These are phyloP conservation scores for Odontesthes bonariensis DNA, from an alignment of 2,113 vertebrate genomes.

Conservation along the genomic window DNA sequence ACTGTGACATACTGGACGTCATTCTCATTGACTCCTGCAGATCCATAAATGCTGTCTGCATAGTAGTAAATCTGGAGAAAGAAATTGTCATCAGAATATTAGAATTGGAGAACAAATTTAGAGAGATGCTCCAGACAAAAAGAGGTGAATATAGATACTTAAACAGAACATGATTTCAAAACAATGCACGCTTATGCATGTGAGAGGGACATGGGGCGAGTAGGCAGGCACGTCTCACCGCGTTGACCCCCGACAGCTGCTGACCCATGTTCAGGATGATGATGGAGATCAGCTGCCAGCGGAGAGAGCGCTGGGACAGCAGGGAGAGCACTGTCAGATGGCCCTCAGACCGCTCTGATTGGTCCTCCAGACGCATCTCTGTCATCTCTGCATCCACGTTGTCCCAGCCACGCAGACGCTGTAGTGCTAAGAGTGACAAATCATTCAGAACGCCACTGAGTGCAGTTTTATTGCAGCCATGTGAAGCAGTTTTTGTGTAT, in stretches of 20 bases:
- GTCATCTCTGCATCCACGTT: slow-evolving; percentile 85
- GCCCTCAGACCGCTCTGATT: slow-evolving; percentile 85
- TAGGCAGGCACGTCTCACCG: slow-evolving; percentile 69
- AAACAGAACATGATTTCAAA: neutral
- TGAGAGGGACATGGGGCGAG: neutral
- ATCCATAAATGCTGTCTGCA: slow-evolving; percentile 88
- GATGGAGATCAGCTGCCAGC: slow-evolving; percentile 92
- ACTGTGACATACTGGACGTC: slow-evolving; percentile 90
- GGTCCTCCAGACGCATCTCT: slow-evolving; percentile 89
- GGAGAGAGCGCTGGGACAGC: slow-evolving; percentile 83
- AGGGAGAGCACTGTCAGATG: slow-evolving; percentile 85
- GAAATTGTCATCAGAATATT: neutral
- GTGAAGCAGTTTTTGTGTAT: neutral
- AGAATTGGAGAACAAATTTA: neutral
- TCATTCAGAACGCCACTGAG: rapidly evolving
- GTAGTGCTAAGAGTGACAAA: slow-evolving; percentile 78
- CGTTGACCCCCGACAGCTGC: slow-evolving; percentile 93
- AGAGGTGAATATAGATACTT: neutral
- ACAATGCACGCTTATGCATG: neutral
- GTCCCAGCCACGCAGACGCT: slow-evolving; percentile 83
- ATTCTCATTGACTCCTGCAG: slow-evolving; percentile 81
- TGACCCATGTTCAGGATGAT: slow-evolving; percentile 90
- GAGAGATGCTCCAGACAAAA: neutral
- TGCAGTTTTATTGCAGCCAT: rapidly evolving
- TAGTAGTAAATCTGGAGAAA: slow-evolving; percentile 93